A percentile compares a stretch with the other conserved stretches of the same genome.
Evolutionary conservation across 2,797 vertebrate species (phyloP).

Genomic region (Poecilia wingei): DNA sequence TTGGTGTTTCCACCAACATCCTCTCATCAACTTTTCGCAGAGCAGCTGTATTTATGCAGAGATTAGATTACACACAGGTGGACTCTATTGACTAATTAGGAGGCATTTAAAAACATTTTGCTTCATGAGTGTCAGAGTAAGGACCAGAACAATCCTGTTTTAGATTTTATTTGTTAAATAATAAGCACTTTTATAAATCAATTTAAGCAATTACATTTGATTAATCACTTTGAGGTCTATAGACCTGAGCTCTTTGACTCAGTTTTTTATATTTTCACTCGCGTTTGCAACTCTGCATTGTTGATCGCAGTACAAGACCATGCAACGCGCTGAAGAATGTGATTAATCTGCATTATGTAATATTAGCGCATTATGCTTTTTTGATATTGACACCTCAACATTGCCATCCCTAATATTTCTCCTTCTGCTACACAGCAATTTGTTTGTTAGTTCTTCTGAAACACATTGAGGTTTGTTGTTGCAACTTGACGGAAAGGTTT

Average conservation of each 20-base stretch:
- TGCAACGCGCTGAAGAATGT: no score
- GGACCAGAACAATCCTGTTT: background rate
- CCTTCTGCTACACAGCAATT: background rate
- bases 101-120: background rate
- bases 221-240: no score
- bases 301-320: no score
- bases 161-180: background rate
- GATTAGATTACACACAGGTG: constrained; percentile 7
- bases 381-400: no score
- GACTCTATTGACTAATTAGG: background rate
- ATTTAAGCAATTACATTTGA: no score
- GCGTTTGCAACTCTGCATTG: no score
- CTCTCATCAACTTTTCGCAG: background rate
- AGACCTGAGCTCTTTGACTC: no score
- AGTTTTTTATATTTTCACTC: no score
- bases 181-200: background rate
- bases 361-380: no score
- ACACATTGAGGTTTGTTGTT: background rate
- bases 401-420: background rate
- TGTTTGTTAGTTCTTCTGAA: background rate
- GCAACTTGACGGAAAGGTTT: background rate
- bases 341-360: no score
- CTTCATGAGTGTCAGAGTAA: background rate
- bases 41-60: background rate
- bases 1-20: background rate